Evolutionary conservation across 2,797 vertebrate species (phyloP).

Genomic region (Molossus molossus): DNA sequence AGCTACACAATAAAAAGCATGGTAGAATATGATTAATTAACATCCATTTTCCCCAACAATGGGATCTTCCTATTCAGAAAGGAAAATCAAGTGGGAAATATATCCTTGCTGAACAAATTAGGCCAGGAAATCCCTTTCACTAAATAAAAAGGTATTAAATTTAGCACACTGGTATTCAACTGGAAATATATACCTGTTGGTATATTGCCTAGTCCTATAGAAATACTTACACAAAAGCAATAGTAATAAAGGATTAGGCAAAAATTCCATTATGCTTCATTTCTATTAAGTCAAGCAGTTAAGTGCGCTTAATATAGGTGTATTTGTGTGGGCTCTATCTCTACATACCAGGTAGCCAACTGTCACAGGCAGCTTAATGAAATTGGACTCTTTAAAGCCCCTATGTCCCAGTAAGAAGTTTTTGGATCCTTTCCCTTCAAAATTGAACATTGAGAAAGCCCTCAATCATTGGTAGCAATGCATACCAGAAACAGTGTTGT

Average conservation of each 20-base stretch:
- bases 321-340: not conserved
- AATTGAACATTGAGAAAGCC: not conserved
- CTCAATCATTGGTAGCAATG: not conserved
- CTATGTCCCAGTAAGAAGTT: not conserved
- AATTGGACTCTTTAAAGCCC: slow-evolving; percentile 27
- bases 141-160: slow-evolving; percentile 75
- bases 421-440: not conserved
- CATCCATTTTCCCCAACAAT: slow-evolving; percentile 82
- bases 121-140: slow-evolving; percentile 56
- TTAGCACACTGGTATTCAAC: slow-evolving; percentile 45
- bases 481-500: not conserved
- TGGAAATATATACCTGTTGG: slow-evolving; percentile 60
- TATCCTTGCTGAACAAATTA: slow-evolving; percentile 83
- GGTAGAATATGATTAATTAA: slow-evolving; percentile 87
- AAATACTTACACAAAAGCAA: slow-evolving; percentile 57
- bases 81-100: slow-evolving; percentile 78
- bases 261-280: slow-evolving; percentile 44
- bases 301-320: slow-evolving; percentile 38
- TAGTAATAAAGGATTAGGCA: slow-evolving; percentile 22
- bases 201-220: slow-evolving; percentile 43
- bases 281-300: slow-evolving; percentile 31
- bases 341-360: not conserved
- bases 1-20: slow-evolving; percentile 79
- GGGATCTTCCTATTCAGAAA: slow-evolving; percentile 63
- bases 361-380: slow-evolving; percentile 29